Evolutionary conservation across 2,888 invertebrate genomes (phyloP).

Genomic region (Dione vanillae): DNA sequence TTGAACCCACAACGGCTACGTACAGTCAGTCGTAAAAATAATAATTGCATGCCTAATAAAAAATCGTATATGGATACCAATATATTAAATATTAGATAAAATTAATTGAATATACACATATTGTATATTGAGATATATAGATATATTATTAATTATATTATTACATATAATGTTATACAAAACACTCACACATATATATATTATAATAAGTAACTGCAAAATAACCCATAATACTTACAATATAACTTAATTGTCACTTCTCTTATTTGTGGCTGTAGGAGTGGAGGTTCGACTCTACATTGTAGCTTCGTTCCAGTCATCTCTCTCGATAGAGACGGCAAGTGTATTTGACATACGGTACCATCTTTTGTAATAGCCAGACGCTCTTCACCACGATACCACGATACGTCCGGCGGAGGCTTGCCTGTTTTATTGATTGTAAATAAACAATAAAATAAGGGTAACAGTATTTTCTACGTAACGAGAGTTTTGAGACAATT

Average conservation of each 20-base stretch:
- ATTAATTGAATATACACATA: too few relatives aligned
- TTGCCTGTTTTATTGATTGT: constrained; percentile 84
- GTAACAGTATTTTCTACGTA: too few relatives aligned
- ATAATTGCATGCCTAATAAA: too few relatives aligned
- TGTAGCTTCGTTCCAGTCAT: constrained; percentile 90
- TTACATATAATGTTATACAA: too few relatives aligned
- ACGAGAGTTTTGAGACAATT: too few relatives aligned
- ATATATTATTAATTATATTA: too few relatives aligned
- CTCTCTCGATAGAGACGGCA: constrained; percentile 88
- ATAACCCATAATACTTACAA: constrained; percentile 71
- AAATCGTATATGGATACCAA: too few relatives aligned
- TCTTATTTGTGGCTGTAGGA: constrained; percentile 87
- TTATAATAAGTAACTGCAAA: background rate
- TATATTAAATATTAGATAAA: too few relatives aligned
- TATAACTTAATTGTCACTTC: constrained; percentile 91
- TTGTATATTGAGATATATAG: too few relatives aligned
- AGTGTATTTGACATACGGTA: constrained; percentile 90
- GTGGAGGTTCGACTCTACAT: constrained; percentile 90
- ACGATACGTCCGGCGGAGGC: constrained; percentile 91
- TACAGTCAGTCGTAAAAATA: too few relatives aligned
- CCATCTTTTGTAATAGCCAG: constrained; percentile 90
- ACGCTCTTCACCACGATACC: constrained; percentile 91
- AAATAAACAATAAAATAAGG: background rate
- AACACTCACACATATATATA: background rate
- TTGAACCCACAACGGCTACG: too few relatives aligned